Evolutionary conservation across 2,797 vertebrate species (phyloP).

Genomic region (Lagodon rhomboides): DNA sequence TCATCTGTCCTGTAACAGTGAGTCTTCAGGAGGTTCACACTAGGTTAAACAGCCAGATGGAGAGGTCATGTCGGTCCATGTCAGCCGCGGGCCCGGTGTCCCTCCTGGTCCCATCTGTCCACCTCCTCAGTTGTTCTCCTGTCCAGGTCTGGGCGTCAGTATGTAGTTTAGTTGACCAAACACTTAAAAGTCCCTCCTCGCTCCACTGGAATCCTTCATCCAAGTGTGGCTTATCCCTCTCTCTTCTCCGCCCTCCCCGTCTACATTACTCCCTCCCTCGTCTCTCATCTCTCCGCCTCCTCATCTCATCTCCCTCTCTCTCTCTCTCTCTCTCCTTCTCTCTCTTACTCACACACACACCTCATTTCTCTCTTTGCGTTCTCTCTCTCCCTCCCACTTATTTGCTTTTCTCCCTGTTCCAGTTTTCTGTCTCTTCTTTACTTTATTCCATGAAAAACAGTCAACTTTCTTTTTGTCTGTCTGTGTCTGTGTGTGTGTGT

Average conservation of each 20-base stretch:
- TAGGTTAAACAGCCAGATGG: conserved; percentile 37
- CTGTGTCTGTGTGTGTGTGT: too few relatives aligned
- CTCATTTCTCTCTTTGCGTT: conserved; percentile 40
- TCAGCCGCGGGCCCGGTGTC: conserved; percentile 32
- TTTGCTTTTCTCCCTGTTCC: conserved; percentile 45
- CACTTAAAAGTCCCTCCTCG: conserved; percentile 64
- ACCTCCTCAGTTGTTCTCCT: conserved; percentile 33
- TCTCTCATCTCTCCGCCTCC: conserved; percentile 75
- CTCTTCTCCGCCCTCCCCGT: conserved; percentile 65
- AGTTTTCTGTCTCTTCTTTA: conserved; percentile 37
- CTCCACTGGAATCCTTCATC: conserved; percentile 69
- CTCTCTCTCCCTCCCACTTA: conserved; percentile 47
- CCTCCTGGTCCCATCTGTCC: conserved; percentile 36
- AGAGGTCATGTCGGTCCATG: conserved; percentile 47
- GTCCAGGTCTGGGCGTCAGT: conserved; percentile 17
- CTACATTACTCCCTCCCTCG: conserved; percentile 69
- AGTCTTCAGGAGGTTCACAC: conserved; percentile 34
- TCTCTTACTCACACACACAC: conserved; percentile 26
- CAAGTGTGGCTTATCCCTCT: conserved; percentile 71
- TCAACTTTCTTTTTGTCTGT: conserved; percentile 28
- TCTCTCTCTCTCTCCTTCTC: conserved; percentile 24
- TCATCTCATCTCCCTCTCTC: conserved; percentile 57
- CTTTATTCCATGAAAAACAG: conserved; percentile 44
- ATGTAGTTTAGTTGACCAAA: conserved; percentile 42
- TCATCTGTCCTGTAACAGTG: conserved; percentile 21